Percentiles rank a stretch among this genome's conserved stretches.
These are phyloP conservation scores for Macrotus californicus DNA, from an alignment of 2,113 vertebrate species.

Conservation along the genomic window DNA sequence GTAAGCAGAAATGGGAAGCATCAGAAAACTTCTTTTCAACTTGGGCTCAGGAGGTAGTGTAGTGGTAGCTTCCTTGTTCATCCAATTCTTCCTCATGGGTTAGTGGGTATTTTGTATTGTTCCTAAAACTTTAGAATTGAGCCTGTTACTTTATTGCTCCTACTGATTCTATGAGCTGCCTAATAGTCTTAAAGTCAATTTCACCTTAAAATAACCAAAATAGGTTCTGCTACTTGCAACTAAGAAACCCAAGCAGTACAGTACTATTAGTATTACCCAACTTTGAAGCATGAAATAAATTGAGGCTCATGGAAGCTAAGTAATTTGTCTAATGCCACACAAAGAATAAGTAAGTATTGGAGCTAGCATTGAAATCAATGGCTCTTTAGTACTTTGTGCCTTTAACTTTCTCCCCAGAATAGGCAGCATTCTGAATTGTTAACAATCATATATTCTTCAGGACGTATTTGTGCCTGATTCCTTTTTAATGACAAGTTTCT, in stretches of 20 bases:
- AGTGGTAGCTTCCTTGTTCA: background rate
- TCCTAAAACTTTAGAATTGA: background rate
- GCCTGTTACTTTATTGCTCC: background rate
- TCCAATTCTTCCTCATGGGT: background rate
- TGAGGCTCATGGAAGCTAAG: background rate
- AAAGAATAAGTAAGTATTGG: background rate
- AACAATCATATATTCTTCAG: background rate
- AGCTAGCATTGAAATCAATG: background rate
- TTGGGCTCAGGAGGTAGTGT: background rate
- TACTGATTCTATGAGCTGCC: background rate
- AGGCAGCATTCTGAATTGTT: background rate
- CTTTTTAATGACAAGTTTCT: background rate
- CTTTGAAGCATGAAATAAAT: background rate
- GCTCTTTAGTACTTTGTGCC: background rate
- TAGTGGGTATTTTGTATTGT: background rate
- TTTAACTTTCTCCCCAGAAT: background rate
- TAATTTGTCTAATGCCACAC: background rate
- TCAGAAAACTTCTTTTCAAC: background rate
- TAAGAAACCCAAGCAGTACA: background rate
- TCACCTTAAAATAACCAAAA: background rate
- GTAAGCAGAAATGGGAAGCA: background rate
- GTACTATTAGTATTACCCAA: background rate
- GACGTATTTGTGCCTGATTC: background rate
- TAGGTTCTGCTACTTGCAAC: background rate
- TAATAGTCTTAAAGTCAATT: background rate